phyloP scores from a whole-genome alignment of 2,113 vertebrate species.

The Phrynocephalus versicolor region DNA sequence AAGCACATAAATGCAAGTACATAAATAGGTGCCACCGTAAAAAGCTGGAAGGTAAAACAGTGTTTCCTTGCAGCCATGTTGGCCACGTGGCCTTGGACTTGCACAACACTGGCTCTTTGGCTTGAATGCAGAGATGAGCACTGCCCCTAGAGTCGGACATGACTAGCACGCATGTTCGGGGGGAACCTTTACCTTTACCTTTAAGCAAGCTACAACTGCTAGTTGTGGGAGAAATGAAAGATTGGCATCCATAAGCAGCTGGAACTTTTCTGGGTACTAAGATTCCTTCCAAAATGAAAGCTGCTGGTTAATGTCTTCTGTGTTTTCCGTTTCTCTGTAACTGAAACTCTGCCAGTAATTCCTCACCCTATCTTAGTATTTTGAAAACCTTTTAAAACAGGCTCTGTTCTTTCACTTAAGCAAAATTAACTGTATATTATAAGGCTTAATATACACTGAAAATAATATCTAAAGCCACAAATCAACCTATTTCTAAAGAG shows the following conservation, averaged over 20 bases:
- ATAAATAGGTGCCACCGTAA: too few relatives aligned
- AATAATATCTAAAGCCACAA: constrained; percentile 9
- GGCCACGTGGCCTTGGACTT: too few relatives aligned
- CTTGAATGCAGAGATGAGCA: too few relatives aligned
- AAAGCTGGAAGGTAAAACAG: too few relatives aligned
- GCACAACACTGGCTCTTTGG: too few relatives aligned
- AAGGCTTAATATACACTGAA: constrained; percentile 20
- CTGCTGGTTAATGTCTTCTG: constrained; percentile 18
- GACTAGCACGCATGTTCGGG: too few relatives aligned
- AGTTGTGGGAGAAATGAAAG: not conserved
- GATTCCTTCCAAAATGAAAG: constrained; percentile 4
- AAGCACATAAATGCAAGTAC: too few relatives aligned
- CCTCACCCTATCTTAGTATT: constrained; percentile 8
- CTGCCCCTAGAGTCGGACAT: too few relatives aligned
- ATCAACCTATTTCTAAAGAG: constrained; percentile 19
- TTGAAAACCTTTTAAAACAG: constrained; percentile 5
- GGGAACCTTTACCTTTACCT: too few relatives aligned
- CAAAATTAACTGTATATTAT: constrained; percentile 7
- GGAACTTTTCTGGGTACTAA: not conserved
- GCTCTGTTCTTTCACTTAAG: not conserved
- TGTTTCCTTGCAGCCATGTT: too few relatives aligned
- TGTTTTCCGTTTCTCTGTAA: constrained; percentile 5
- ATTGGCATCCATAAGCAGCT: not conserved
- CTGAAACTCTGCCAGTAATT: constrained; percentile 13
- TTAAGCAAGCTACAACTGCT: not conserved